Evolutionary conservation across 2,888 invertebrate species (phyloP).

Genomic region (Lepas anatifera): DNA sequence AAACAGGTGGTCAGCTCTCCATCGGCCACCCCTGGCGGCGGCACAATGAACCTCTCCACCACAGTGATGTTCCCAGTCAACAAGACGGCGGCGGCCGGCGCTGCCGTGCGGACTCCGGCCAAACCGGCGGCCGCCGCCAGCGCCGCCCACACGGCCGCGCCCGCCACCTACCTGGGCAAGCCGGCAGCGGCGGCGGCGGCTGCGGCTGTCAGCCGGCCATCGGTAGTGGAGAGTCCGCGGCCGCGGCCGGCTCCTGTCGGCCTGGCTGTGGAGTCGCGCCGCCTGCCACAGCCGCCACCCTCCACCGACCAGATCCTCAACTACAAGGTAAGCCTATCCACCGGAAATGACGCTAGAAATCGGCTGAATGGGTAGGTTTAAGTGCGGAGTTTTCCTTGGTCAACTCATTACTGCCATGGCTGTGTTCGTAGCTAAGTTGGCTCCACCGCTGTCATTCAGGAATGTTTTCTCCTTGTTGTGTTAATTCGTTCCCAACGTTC

Average conservation of each 20-base stretch:
- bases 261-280: neutral
- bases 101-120: neutral
- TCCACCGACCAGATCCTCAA: neutral
- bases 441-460: no score
- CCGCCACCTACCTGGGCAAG: neutral
- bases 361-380: no score
- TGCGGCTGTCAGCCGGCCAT: neutral
- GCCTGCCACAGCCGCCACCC: neutral
- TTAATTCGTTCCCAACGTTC: no score
- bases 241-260: neutral
- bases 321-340: neutral
- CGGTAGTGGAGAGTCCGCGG: neutral
- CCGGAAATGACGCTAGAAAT: no score
- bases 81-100: neutral
- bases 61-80: no score
- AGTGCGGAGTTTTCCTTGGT: no score
- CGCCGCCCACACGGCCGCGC: neutral
- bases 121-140: neutral
- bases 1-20: no score
- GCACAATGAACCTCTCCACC: no score
- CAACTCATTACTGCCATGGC: no score
- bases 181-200: neutral
- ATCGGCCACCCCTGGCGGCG: no score
- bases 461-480: no score
- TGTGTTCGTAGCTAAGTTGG: no score